A percentile compares a stretch with the other conserved stretches of the same genome.
Evolutionary conservation across 2,797 vertebrate genomes (phyloP).

Genomic region (Aeoliscus strigatus): DNA sequence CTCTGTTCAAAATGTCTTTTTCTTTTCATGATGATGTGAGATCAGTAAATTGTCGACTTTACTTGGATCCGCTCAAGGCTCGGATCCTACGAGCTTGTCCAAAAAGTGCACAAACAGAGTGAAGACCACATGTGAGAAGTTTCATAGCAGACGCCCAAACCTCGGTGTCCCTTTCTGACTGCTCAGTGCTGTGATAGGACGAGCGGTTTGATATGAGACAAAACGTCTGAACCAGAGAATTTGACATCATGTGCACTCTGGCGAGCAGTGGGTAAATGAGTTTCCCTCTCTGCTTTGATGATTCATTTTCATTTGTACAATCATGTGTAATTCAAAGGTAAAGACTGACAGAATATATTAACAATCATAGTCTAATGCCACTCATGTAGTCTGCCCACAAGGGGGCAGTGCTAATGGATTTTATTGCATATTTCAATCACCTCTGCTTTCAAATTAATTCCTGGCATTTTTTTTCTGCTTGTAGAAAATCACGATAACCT

Average conservation of each 20-base stretch:
- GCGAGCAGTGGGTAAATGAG: conserved; percentile 7
- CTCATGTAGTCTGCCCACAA: conserved; percentile 38
- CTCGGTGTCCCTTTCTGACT: too few species aligned
- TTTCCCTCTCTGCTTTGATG: not conserved
- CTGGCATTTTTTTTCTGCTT: conserved; percentile 8
- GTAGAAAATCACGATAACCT: conserved; percentile 5
- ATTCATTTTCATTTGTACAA: conserved; percentile 8
- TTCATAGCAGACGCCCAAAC: conserved; percentile 22
- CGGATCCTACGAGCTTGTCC: conserved; percentile 17
- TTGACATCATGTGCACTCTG: conserved; percentile 17
- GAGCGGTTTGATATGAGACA: conserved; percentile 19
- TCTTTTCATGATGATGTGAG: conserved; percentile 23
- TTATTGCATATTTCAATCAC: conserved; percentile 1
- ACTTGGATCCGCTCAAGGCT: conserved; percentile 13
- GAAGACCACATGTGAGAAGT: conserved; percentile 10
- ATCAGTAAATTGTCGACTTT: conserved; percentile 9
- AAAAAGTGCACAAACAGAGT: conserved; percentile 2
- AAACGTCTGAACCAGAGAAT: conserved; percentile 5
- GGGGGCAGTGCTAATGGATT: conserved; percentile 33
- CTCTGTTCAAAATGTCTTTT: conserved; percentile 6
- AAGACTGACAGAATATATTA: conserved; percentile 5
- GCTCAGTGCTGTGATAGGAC: conserved; percentile 8
- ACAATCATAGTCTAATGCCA: conserved; percentile 2
- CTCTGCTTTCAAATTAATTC: conserved; percentile 22
- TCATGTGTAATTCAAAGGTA: conserved; percentile 7